These are phyloP conservation scores for Seriola rivoliana DNA, from an alignment of 2,113 vertebrate genomes.

Conservation along the genomic window DNA sequence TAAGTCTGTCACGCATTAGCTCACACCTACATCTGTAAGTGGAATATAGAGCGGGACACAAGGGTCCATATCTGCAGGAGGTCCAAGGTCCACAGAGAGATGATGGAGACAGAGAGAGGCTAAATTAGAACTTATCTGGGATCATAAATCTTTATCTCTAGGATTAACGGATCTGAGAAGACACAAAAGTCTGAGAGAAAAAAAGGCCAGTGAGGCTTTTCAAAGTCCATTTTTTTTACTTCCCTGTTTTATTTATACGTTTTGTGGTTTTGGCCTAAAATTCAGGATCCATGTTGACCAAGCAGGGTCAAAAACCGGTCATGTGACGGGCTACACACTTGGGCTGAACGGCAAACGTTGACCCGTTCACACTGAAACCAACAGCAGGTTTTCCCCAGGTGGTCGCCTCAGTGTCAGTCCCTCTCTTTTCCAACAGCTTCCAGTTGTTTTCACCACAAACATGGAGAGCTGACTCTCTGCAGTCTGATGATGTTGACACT, in stretches of 20 bases:
- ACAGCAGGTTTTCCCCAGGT: neutral
- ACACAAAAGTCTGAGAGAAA: neutral
- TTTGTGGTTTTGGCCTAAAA: neutral
- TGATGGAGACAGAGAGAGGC: neutral
- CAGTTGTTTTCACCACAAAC: conserved; percentile 60
- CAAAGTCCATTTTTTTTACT: neutral
- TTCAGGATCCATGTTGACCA: neutral
- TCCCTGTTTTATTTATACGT: neutral
- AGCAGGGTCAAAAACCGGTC: neutral
- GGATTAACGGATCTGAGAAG: neutral
- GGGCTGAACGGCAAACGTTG: neutral
- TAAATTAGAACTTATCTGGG: neutral
- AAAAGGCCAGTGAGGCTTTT: neutral
- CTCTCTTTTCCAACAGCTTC: conserved; percentile 19
- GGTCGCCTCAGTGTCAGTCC: neutral
- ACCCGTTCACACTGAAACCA: conserved; percentile 1
- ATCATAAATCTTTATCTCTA: conserved; percentile 6
- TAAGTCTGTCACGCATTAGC: neutral
- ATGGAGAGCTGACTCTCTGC: conserved; percentile 1
- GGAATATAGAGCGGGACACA: neutral
- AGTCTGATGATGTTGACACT: conserved; percentile 46
- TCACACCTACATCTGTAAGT: neutral
- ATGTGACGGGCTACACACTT: neutral
- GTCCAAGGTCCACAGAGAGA: neutral
- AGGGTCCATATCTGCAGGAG: neutral